These are phyloP conservation scores for Abrostola triplasia DNA, from an alignment of 2,888 invertebrate species.

Conservation along the genomic window DNA sequence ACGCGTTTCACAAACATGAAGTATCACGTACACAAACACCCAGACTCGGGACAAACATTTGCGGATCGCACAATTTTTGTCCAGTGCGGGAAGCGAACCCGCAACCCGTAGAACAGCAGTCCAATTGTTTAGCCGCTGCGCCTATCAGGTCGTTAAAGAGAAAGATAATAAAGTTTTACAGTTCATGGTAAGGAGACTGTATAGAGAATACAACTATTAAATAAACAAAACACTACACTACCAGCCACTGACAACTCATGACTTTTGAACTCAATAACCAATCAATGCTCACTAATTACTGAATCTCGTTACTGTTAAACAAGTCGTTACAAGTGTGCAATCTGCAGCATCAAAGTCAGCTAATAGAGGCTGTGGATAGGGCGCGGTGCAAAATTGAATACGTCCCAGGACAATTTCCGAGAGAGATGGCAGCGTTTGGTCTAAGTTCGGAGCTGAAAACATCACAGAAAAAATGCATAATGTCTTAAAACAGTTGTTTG, in stretches of 20 bases:
- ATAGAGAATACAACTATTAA: background rate
- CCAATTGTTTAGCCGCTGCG: no score
- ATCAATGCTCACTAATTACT: constrained; percentile 41
- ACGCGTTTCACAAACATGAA: no score
- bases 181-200: no score
- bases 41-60: no score
- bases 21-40: no score
- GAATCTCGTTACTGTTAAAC: constrained; percentile 57
- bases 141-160: no score
- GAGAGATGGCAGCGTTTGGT: constrained; percentile 70
- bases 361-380: constrained; percentile 82
- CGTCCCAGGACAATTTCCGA: constrained; percentile 84
- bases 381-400: constrained; percentile 85
- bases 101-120: no score
- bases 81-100: no score
- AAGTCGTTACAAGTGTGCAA: constrained; percentile 56
- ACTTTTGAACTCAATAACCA: constrained; percentile 20
- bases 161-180: no score
- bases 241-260: constrained; percentile 18
- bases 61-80: no score
- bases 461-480: no score
- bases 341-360: constrained; percentile 61
- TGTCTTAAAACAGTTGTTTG: no score
- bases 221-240: constrained; percentile 30
- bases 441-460: constrained; percentile 37